These are phyloP conservation scores for Sula dactylatra DNA, from an alignment of 2,113 vertebrate species.

Conservation along the genomic window DNA sequence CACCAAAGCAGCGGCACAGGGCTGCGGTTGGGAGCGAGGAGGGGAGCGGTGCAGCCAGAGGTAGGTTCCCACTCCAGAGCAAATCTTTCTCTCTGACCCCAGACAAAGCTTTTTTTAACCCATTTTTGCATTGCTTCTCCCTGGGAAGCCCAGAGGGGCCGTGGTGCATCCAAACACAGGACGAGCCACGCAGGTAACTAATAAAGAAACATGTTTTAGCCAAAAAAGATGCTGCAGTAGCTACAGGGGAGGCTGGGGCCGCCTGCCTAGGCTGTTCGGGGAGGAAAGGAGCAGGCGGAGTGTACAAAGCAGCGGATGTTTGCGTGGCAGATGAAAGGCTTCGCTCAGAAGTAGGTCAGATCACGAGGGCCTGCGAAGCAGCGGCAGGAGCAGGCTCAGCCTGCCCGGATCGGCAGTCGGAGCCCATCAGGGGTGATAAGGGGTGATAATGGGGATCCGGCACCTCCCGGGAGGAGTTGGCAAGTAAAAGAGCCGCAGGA, in stretches of 20 bases:
- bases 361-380: not conserved
- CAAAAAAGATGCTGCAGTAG: not conserved
- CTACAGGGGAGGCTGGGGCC: not conserved
- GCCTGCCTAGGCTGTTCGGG: not conserved
- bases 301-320: not conserved
- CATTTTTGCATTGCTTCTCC: not conserved
- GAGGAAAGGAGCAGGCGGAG: not conserved
- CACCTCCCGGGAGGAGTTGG: not conserved
- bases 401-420: not conserved
- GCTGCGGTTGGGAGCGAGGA: not conserved
- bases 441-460: not conserved
- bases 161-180: too few relatives aligned
- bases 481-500: not conserved
- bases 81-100: not conserved
- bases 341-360: not conserved
- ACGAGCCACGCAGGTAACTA: accelerated
- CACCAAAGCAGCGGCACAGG: not conserved
- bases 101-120: not conserved
- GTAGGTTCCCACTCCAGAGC: not conserved
- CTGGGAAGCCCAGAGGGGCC: not conserved
- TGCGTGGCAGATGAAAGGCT: not conserved
- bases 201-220: not conserved
- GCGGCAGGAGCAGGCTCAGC: not conserved
- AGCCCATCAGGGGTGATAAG: not conserved
- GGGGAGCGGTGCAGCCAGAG: not conserved